These are phyloP conservation scores for Calliopsis andreniformis DNA, from an alignment of 1,140 invertebrate genomes.

Conservation along the genomic window DNA sequence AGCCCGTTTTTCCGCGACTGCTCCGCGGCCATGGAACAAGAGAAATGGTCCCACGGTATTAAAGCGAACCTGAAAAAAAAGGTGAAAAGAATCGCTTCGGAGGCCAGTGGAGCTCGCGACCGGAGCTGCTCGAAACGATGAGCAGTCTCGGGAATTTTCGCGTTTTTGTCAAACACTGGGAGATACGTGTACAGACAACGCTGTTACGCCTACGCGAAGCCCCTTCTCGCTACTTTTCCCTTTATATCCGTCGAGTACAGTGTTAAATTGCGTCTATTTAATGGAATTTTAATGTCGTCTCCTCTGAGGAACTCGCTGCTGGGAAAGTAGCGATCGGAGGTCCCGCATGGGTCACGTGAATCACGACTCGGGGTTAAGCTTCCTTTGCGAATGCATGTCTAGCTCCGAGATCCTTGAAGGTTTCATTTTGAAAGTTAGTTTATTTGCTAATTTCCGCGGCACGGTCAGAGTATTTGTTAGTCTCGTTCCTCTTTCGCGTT, in stretches of 20 bases:
- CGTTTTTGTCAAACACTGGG: slow-evolving; percentile 32
- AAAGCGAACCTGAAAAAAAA: slow-evolving; percentile 50
- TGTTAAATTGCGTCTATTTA: slow-evolving; percentile 63
- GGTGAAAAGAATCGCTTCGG: slow-evolving; percentile 30
- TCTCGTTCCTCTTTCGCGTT: neutral
- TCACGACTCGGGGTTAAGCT: neutral
- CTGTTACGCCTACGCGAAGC: too few species aligned
- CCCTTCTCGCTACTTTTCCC: neutral
- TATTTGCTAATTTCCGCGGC: slow-evolving; percentile 50
- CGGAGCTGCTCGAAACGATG: slow-evolving; percentile 44
- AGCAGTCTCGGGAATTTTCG: slow-evolving; percentile 42
- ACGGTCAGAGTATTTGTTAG: neutral
- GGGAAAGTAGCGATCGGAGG: slow-evolving; percentile 13
- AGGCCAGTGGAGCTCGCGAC: slow-evolving; percentile 7
- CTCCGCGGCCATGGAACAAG: slow-evolving; percentile 26
- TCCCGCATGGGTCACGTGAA: neutral
- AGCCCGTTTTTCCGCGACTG: slow-evolving; percentile 3
- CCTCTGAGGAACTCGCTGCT: slow-evolving; percentile 37
- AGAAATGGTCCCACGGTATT: slow-evolving; percentile 31
- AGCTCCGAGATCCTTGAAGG: slow-evolving; percentile 4
- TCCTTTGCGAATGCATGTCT: neutral
- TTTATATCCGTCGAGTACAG: slow-evolving; percentile 29
- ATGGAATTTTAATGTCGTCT: slow-evolving; percentile 63
- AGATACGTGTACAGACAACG: neutral
- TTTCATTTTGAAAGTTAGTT: slow-evolving; percentile 46